A percentile compares a stretch with the other conserved stretches of the same genome.
phyloP scores from a whole-genome alignment of 2,888 invertebrate species.

The Acrobasis suavella region DNA sequence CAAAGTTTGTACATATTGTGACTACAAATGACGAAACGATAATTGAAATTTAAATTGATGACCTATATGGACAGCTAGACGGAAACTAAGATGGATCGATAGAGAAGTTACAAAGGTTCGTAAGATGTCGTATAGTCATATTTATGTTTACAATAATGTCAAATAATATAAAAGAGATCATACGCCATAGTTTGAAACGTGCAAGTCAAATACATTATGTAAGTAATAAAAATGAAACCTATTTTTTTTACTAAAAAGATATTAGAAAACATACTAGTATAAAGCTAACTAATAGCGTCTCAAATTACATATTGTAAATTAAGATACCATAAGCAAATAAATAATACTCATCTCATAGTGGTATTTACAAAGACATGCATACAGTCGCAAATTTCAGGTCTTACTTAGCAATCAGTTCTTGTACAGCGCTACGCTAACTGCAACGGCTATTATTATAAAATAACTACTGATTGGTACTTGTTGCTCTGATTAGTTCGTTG shows the following conservation, averaged over 20 bases:
- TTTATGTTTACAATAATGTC: no score
- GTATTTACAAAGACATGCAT: conserved; percentile 11
- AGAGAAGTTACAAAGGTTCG: not conserved
- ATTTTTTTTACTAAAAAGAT: no score
- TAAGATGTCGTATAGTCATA: no score
- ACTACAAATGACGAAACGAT: conserved; percentile 19
- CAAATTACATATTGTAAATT: not conserved
- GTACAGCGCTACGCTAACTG: conserved; percentile 18
- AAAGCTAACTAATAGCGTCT: no score
- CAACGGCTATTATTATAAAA: conserved; percentile 32
- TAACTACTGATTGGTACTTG: conserved; percentile 46
- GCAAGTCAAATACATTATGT: no score
- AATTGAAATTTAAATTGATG: conserved; percentile 13
- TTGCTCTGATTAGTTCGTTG: conserved; percentile 61
- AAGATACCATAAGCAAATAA: not conserved
- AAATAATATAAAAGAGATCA: no score
- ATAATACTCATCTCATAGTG: not conserved
- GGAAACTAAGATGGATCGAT: conserved; percentile 16
- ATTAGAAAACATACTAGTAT: no score
- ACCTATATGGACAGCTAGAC: conserved; percentile 17
- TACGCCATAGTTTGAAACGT: no score
- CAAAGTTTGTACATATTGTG: conserved; percentile 21
- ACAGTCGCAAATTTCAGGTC: conserved; percentile 1
- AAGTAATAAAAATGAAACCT: no score
- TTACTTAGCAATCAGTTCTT: conserved; percentile 5